Evolutionary conservation across 64 coral and sea anemone genomes (phyloP), one percentile per base, ranked within the genome.

Genomic region (Catalaphyllia jardinei): DNA sequence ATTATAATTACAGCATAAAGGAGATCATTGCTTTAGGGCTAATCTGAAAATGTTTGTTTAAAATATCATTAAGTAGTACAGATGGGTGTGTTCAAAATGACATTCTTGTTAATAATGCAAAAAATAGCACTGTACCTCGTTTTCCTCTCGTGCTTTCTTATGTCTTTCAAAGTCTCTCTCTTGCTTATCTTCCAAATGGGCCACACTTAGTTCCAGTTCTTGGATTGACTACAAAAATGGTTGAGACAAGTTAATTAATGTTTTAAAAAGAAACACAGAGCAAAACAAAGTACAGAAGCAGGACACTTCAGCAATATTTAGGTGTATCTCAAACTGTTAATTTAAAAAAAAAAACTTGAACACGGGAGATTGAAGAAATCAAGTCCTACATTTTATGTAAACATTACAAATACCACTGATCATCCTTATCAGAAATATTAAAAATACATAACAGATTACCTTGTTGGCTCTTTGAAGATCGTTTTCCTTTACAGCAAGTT

Each of bases 171-270:
- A 93, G 24, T 96, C 94, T 78, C 94, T 93, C 18, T 93, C 94
- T 33, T 86, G 87, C 73, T 96, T 96, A 57, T 96, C 94, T 49
- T 96, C 94, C 28, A 96, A 31, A 67, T 96, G 94, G 27, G 91
- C 91, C 29, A 93, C 78, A 55, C 31, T 93, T 3, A 96, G 64
- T 77, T 96, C 91, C 65, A 96, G 52, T 29, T 93, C 91, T 88
- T 63, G 87, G 39, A 92, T 91, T 60, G 73, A 73, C 94, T 96
- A 72, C 0, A 52, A 76, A 86, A 11, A 65, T 35, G 10, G 11
- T 18, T 22, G 13, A 69, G 24, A 64, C 10, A 57, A 57, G 10
- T 57, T 57, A 16, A 54, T 10, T 10, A n/a, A n/a, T 54, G 1
- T 54, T 8, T 54, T 5, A 46, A 15, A 29, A 50, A 77, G 10